These are phyloP conservation scores for Agrilus biguttatus DNA, from an alignment of 2,888 invertebrate species.

Conservation along the genomic window DNA sequence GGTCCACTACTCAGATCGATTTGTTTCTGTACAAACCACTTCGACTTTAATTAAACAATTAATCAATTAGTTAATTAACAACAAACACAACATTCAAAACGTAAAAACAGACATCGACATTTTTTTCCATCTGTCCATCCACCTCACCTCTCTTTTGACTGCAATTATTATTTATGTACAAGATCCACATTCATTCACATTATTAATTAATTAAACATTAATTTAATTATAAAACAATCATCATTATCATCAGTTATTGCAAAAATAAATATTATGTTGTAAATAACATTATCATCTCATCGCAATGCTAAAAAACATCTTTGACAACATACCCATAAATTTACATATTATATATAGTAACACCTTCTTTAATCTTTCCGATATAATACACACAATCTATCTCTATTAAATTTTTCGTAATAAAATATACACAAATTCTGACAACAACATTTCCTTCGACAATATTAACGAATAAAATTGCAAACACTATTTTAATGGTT, in stretches of 20 bases:
- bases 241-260: conserved; percentile 2
- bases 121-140: conserved; percentile 2
- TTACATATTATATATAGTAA: not conserved
- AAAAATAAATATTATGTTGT: conserved; percentile 2
- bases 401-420: conserved; percentile 6
- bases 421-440: conserved; percentile 1
- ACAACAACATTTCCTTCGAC: too few relatives aligned
- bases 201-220: too few relatives aligned
- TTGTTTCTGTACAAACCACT: not conserved
- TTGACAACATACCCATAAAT: not conserved
- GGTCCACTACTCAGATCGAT: conserved; percentile 14
- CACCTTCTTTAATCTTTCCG: too few relatives aligned
- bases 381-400: conserved; percentile 2
- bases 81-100: conserved; percentile 5
- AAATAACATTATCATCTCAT: not conserved
- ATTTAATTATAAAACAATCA: not conserved
- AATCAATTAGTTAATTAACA: conserved; percentile 1
- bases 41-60: conserved; percentile 1
- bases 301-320: too few relatives aligned
- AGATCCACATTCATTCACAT: not conserved
- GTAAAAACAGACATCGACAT: conserved; percentile 7
- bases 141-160: not conserved
- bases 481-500: too few relatives aligned
- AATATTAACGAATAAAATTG: too few relatives aligned
- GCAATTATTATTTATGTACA: conserved; percentile 1